Evolutionary conservation across 2,888 invertebrate genomes (phyloP).

Genomic region (Automeris io): DNA sequence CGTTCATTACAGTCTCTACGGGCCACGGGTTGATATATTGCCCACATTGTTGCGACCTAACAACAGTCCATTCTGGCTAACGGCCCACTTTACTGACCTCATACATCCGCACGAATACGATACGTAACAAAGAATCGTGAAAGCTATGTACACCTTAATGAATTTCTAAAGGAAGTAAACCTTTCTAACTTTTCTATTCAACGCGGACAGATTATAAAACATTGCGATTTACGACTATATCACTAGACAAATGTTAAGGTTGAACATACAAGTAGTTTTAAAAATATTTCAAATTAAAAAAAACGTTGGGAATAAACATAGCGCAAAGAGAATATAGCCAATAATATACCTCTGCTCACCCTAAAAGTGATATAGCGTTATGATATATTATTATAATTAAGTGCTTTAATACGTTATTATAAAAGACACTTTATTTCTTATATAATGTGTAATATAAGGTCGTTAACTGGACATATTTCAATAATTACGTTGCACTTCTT

Average conservation of each 20-base stretch:
- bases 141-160: constrained; percentile 6
- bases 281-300: background rate
- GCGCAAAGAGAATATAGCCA: too few relatives aligned
- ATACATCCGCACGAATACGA: constrained; percentile 23
- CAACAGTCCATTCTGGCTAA: constrained; percentile 60
- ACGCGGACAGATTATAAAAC: too few relatives aligned
- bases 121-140: constrained; percentile 17
- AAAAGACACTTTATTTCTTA: too few relatives aligned
- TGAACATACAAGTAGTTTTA: background rate
- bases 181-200: background rate
- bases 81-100: constrained; percentile 50
- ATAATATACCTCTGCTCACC: too few relatives aligned
- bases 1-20: constrained; percentile 37
- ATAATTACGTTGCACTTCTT: too few relatives aligned
- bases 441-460: too few relatives aligned
- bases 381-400: too few relatives aligned
- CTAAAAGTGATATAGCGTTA: too few relatives aligned
- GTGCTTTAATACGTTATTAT: too few relatives aligned
- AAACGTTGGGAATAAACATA: too few relatives aligned
- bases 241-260: background rate
- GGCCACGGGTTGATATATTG: constrained; percentile 49
- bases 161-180: constrained; percentile 7
- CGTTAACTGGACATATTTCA: too few relatives aligned
- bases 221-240: too few relatives aligned
- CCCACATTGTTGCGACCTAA: constrained; percentile 63